Evolutionary conservation across 2,797 vertebrate genomes (phyloP), one percentile per base, ranked within the genome.

Genomic region (Galagoides demidoff): DNA sequence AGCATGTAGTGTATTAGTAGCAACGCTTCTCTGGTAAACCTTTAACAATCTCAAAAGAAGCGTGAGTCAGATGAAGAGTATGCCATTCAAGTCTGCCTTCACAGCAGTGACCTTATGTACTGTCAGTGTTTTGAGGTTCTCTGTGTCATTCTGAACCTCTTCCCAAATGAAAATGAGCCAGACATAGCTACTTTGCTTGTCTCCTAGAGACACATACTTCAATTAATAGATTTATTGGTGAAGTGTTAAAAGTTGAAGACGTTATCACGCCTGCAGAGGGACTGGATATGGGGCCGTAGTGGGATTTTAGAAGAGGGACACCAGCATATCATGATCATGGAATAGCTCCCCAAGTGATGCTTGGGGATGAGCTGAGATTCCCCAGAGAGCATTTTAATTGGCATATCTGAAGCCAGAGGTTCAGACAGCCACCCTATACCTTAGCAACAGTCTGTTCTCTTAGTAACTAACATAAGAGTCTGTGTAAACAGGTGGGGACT

Each of bases 331-430:
- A 55, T 83, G 66, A 73, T 88, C 94, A 81, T 79, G 57, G 87
- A 88, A 29, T 57, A 92, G n/a, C 34, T 88, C 91, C 66, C 87
- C 34, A 2, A 61, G 95, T 97, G 97, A 94, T 95, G 95, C 88
- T 85, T 31, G 34, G 49, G 84, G 98, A 91, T 1, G 5, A 97
- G 81, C 57, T 37, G 90, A 97, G 97, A 97, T 39, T 97, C 96
- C 92, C 92, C 86, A 71, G 82, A 94, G 97, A 98, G 96, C 76
- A 89, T 37, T 96, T 97, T 98, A 98, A 98, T 97, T 96, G 77
- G 89, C 91, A 52, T 61, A 34, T 61, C 92, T 1, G 9, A 97
- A 97, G 94, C 90, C 31, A 82, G 73, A 95, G 94, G 81, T 97
- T 92, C 93, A 97, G 96, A 82, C 31, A 31, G 74, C 96, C 96